phyloP scores from a whole-genome alignment of 2,113 vertebrate genomes.

The Planiliza haematocheilus region DNA sequence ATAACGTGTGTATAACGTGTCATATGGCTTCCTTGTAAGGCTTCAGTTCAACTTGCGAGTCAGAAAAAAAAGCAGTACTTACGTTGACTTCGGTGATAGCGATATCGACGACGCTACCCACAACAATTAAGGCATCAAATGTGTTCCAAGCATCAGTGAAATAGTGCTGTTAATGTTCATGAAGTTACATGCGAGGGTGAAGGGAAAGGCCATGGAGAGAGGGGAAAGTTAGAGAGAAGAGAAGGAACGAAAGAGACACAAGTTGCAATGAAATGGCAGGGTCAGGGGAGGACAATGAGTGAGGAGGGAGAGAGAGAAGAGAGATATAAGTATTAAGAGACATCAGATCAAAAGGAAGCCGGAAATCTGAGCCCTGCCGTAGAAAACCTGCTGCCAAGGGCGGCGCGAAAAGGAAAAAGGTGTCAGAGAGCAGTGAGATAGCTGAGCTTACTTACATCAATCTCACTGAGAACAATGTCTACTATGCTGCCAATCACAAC shows the following conservation, averaged over 20 bases:
- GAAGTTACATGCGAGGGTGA: slow-evolving; percentile 80
- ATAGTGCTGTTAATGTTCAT: slow-evolving; percentile 97
- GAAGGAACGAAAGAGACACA: background rate
- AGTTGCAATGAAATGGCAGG: slow-evolving; percentile 47
- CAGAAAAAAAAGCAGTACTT: slow-evolving; percentile 85
- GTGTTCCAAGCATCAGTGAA: slow-evolving; percentile 99
- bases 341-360: slow-evolving; percentile 20
- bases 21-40: slow-evolving; percentile 68
- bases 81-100: slow-evolving; percentile 99
- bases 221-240: slow-evolving; percentile 11
- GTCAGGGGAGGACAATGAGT: slow-evolving; percentile 38
- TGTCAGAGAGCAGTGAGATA: slow-evolving; percentile 51
- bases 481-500: slow-evolving; percentile 99
- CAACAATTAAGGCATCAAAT: slow-evolving; percentile 99
- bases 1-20: background rate
- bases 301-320: slow-evolving; percentile 59
- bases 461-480: slow-evolving; percentile 99
- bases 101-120: slow-evolving; percentile 99
- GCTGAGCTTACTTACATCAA: slow-evolving; percentile 93
- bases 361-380: slow-evolving; percentile 35
- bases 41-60: slow-evolving; percentile 82
- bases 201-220: slow-evolving; percentile 3
- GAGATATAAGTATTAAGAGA: slow-evolving; percentile 49
- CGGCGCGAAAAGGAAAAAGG: slow-evolving; percentile 29
- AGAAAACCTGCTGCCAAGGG: slow-evolving; percentile 24